These are phyloP conservation scores for Neolamprologus toae DNA, from an alignment of 2,113 vertebrate genomes.

Conservation along the genomic window DNA sequence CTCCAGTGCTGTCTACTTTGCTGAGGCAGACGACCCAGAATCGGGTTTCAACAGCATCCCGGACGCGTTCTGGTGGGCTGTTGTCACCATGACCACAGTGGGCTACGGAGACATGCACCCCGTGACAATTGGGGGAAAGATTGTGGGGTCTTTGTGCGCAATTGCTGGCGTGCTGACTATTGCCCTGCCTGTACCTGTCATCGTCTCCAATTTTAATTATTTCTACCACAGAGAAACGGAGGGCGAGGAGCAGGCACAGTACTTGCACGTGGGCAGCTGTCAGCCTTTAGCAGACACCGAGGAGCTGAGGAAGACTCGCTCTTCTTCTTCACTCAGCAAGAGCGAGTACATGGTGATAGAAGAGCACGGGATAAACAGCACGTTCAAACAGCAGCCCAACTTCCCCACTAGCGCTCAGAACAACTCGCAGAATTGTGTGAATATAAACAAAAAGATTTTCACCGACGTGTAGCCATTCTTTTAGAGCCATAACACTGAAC, in stretches of 20 bases:
- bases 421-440: constrained; percentile 86
- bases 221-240: constrained; percentile 97
- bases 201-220: constrained; percentile 99
- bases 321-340: constrained; percentile 91
- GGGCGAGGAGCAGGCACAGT: constrained; percentile 95
- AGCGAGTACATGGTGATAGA: constrained; percentile 98
- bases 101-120: constrained; percentile 98
- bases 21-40: constrained; percentile 90
- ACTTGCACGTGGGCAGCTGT: constrained; percentile 91
- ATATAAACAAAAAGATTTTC: constrained; percentile 95
- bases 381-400: constrained; percentile 85
- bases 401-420: constrained; percentile 78
- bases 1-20: constrained; percentile 95
- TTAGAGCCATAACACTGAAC: background rate
- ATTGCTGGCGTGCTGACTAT: constrained; percentile 96
- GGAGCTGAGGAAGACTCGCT: constrained; percentile 86
- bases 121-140: constrained; percentile 95
- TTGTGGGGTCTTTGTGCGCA: constrained; percentile 93
- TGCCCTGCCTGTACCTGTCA: constrained; percentile 91
- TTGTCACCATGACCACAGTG: constrained; percentile 98
- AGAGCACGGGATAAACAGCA: constrained; percentile 81
- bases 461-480: constrained; percentile 83
- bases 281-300: constrained; percentile 85
- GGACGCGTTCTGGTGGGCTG: constrained; percentile 98
- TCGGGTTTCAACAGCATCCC: constrained; percentile 95